Evolutionary conservation across 2,797 vertebrate genomes (phyloP).

Genomic region (Brachyalestes nurse): DNA sequence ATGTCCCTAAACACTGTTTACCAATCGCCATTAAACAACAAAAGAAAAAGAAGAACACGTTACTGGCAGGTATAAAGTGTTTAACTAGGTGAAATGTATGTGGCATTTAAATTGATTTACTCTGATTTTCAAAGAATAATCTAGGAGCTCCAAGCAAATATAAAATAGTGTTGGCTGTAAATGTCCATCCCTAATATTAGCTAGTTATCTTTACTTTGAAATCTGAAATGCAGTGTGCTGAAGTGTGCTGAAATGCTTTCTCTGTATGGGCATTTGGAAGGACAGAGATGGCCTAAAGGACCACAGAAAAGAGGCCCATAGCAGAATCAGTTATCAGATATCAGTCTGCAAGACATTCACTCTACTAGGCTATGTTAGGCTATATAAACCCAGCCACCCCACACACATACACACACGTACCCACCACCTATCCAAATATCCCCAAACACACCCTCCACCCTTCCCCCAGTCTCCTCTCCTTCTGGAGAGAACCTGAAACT

Average conservation of each 20-base stretch:
- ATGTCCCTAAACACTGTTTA: too few species aligned
- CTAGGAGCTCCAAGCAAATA: too few species aligned
- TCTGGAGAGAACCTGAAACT: slow-evolving; percentile 32
- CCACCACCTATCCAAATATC: slow-evolving; percentile 3
- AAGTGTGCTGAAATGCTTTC: not conserved
- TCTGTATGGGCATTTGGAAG: not conserved
- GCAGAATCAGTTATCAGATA: too few species aligned
- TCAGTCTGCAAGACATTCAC: slow-evolving; percentile 14
- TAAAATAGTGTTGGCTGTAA: too few species aligned
- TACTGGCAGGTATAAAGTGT: too few species aligned
- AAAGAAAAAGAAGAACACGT: too few species aligned
- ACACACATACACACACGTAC: slow-evolving; percentile 30
- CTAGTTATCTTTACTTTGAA: not conserved
- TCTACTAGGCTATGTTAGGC: slow-evolving; percentile 7
- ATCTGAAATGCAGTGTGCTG: too few species aligned
- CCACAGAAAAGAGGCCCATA: not conserved
- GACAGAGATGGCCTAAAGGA: too few species aligned
- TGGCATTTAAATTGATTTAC: too few species aligned
- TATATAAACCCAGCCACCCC: not conserved
- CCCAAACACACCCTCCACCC: not conserved
- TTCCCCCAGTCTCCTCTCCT: slow-evolving; percentile 54
- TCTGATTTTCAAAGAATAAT: too few species aligned
- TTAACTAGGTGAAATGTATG: too few species aligned
- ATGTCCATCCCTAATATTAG: not conserved
- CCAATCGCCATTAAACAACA: too few species aligned